Conservation (phyloP, 2,797 vertebrate genomes). For the Chloroceryle inda region DNA sequence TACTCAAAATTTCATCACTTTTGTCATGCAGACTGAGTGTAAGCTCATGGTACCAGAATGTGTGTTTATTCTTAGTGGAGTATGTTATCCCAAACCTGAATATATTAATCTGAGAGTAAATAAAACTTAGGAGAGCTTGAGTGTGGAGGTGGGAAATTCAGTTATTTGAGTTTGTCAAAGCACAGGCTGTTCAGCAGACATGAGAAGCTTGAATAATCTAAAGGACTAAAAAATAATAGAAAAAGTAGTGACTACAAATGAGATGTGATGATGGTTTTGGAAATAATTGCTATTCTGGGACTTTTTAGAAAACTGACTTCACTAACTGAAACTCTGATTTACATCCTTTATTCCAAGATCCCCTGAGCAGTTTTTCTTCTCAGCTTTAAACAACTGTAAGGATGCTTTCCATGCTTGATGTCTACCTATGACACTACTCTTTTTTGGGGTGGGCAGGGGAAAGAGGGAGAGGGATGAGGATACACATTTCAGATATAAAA, state of each 20-base stretch:
- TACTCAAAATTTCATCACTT: neutral
- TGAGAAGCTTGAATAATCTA: neutral
- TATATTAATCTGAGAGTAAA: neutral
- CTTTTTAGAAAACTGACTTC: neutral
- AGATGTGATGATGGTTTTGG: neutral
- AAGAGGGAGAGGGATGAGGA: too few species aligned
- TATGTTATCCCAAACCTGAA: neutral
- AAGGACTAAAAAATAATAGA: neutral
- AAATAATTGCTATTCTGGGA: neutral
- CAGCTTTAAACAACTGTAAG: neutral
- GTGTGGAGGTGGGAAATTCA: neutral
- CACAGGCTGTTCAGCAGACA: neutral
- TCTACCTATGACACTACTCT: neutral
- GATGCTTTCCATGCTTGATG: neutral
- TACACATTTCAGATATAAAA: neutral
- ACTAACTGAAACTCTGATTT: neutral
- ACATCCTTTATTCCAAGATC: neutral
- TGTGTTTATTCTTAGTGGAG: neutral
- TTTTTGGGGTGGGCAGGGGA: too few species aligned
- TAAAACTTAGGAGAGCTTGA: neutral
- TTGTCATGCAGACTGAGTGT: neutral
- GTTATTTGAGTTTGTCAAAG: neutral
- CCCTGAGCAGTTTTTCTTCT: neutral
- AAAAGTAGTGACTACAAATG: neutral
- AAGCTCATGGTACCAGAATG: neutral